Percentiles rank a stretch among this genome's conserved stretches.
Evolutionary conservation across 2,113 vertebrate genomes (phyloP).

Genomic region (Tachysurus vachellii): DNA sequence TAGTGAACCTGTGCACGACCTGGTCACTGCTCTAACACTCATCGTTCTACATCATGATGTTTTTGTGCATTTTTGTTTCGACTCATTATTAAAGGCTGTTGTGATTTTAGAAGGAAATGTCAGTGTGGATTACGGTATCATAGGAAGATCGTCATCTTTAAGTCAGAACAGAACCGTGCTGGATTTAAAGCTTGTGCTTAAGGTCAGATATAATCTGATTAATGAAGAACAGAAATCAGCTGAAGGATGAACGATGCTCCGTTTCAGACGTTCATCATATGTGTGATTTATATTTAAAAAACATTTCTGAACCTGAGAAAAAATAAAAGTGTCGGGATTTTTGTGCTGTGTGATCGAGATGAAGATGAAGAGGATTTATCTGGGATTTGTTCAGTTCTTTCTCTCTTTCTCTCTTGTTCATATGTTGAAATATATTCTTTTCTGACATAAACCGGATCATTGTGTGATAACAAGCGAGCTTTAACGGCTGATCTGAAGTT

Average conservation of each 20-base stretch:
- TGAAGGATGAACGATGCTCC: not conserved
- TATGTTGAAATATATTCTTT: not conserved
- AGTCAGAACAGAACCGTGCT: not conserved
- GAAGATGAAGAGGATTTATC: not conserved
- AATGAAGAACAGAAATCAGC: not conserved
- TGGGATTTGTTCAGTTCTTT: not conserved
- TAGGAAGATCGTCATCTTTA: not conserved
- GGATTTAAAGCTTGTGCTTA: not conserved
- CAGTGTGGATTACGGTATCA: not conserved
- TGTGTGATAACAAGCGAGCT: not conserved
- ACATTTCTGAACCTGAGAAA: not conserved
- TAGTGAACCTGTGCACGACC: constrained; percentile 38
- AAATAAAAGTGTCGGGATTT: not conserved
- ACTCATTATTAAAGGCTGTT: not conserved
- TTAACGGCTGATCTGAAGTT: not conserved
- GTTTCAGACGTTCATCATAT: not conserved
- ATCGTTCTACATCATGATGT: not conserved
- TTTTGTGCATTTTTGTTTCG: constrained; percentile 47
- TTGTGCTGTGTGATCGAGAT: not conserved
- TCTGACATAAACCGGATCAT: not conserved
- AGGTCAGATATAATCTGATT: not conserved
- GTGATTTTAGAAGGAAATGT: not conserved
- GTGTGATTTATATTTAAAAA: not conserved
- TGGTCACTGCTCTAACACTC: constrained; percentile 45
- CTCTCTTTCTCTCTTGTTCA: not conserved